phyloP scores from a whole-genome alignment of 2,113 vertebrate genomes.

The Dicrurus megarhynchus region DNA sequence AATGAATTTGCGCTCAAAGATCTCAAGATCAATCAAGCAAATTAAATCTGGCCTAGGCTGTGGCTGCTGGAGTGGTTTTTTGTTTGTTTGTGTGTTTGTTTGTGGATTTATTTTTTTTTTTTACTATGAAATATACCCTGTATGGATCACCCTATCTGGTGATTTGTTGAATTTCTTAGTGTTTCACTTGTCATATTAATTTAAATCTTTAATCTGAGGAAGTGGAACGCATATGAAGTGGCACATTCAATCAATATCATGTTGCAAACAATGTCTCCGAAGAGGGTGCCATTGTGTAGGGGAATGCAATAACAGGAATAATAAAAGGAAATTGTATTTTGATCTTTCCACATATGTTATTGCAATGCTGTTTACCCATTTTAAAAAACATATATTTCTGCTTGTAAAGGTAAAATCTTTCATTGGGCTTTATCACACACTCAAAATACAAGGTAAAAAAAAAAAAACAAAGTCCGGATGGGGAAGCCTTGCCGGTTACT shows the following conservation, averaged over 20 bases:
- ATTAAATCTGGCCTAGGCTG: slow-evolving; percentile 29
- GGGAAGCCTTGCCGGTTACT: background rate
- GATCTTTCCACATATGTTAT: slow-evolving; percentile 20
- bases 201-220: slow-evolving; percentile 66
- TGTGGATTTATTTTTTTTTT: background rate
- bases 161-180: slow-evolving; percentile 46
- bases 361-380: background rate
- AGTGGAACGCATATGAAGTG: slow-evolving; percentile 22
- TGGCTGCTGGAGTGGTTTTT: background rate
- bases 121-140: background rate
- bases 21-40: slow-evolving; percentile 57
- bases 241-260: slow-evolving; percentile 53
- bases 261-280: background rate
- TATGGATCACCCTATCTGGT: background rate
- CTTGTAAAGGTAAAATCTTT: background rate
- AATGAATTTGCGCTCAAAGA: slow-evolving; percentile 63
- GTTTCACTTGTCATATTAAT: slow-evolving; percentile 60
- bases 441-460: background rate
- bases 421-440: background rate
- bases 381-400: background rate
- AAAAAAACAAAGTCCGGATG: background rate
- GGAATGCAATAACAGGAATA: slow-evolving; percentile 34
- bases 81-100: background rate
- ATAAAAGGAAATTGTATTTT: slow-evolving; percentile 51
- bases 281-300: slow-evolving; percentile 30